Evolutionary conservation across 92 coral and sea anemone species (phyloP), one percentile per base, ranked within the genome.

Genomic region (Epizoanthus stellaris): DNA sequence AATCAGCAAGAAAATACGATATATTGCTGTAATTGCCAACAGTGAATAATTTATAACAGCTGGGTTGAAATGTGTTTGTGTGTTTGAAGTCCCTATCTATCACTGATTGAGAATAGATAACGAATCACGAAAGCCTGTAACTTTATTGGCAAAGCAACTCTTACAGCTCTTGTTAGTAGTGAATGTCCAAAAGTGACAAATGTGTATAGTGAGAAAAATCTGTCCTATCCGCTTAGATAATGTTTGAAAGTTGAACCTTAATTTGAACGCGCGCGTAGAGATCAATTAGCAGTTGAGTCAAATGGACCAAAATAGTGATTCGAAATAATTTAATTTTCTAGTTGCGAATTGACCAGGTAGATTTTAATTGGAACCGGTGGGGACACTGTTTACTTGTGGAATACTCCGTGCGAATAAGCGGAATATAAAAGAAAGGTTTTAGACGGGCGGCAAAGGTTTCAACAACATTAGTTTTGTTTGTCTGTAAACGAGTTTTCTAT

Each of bases 41-140:
- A 42, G 42, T 72, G n/a, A 72, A 72, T 72, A 9, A 72, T 72
- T 42, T 45, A 72, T 72, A 34, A 72, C 38, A 14, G 3, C 20
- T 72, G 77, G 59, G 10, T 72, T 47, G 40, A 72, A 72, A 72
- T 13, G 59, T 57, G 59, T 72, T 47, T 72, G 77, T 45, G 76
- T 42, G 38, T 72, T 72, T 38, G 36, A 72, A 47, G 77, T 72
- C 52, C 38, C 77, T 20, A 72, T 72, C n/a, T 72, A 43, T 72
- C 52, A 15, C 30, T 57, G 47, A 45, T 72, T 47, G 23, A 72
- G 49, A n/a, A 70, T 1, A 72, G 21, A 25, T 49, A 72, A 13
- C 77, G 40, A 72, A 72, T 72, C 77, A 72, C 56, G 59, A 10
- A 25, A n/a, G 7, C 52, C 23, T 72, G 4, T 4, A 72, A 47